Evolutionary conservation across 2,113 vertebrate species (phyloP).

Genomic region (Dipodomys merriami): DNA sequence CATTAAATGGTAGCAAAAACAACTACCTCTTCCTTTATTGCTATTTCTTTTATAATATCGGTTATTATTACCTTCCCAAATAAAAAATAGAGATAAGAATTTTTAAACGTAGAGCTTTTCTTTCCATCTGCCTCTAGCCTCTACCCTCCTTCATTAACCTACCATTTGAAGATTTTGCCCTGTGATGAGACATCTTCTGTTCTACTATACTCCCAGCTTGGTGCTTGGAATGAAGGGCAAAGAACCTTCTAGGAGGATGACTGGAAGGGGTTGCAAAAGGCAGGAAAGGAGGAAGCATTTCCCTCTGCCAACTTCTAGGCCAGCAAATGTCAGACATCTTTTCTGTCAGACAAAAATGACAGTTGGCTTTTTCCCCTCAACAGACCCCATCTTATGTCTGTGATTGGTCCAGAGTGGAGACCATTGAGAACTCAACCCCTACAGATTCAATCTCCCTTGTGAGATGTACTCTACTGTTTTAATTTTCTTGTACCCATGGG

Average conservation of each 20-base stretch:
- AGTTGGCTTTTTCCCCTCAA: not conserved
- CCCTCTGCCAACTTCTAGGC: not conserved
- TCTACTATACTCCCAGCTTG: not conserved
- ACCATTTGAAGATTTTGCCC: not conserved
- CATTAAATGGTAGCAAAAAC: not conserved
- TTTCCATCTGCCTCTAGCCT: not conserved
- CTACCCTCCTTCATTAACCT: not conserved
- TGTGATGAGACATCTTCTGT: not conserved
- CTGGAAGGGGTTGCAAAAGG: not conserved
- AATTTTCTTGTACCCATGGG: not conserved
- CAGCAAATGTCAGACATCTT: not conserved
- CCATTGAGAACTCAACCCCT: not conserved
- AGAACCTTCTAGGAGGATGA: not conserved
- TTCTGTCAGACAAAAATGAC: not conserved
- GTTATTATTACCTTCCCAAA: not conserved
- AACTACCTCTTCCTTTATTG: not conserved
- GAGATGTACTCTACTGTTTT: not conserved
- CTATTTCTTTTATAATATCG: not conserved
- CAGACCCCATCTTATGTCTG: not conserved
- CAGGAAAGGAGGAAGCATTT: not conserved
- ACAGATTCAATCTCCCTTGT: not conserved
- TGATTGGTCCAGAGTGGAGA: not conserved
- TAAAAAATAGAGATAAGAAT: not conserved
- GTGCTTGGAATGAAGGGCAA: constrained; percentile 24
- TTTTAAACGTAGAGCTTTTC: not conserved